Base-by-base conservation (phyloP, 1,140 invertebrate species). In the Drosophila cardini region DNA sequence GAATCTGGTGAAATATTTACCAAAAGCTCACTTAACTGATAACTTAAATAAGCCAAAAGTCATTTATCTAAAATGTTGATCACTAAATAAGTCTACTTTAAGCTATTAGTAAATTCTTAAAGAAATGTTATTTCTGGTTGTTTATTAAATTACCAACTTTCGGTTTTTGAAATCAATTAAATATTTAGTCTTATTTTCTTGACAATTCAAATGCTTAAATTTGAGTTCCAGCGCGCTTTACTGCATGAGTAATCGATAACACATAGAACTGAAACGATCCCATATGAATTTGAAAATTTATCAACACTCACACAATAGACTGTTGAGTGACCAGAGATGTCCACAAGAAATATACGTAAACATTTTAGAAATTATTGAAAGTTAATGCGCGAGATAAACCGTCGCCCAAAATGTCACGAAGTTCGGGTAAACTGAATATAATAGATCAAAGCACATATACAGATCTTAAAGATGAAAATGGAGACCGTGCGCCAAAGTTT, bases 351-450 rank as follows among this genome's bases (percentile, higher is more conserved):
- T 26, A 5, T 6, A 7, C 4, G n/a, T 30, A 15, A 21, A 7
- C 4, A 21, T 48, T 4, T 11, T 16, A 16, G 21, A 38, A 26
- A 46, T 58, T 40, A 38, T 42, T 50, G 36, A 32, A 26, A 36
- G 8, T 46, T 46, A 10, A 21, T 48, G 21, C 56, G 2, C 2
- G 26, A 6, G 15, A 52, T 5, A 34, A 43, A 55, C 21, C n/a
- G 9, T 34, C 8, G 4, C 38, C n/a, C 11, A 61, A 57, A 32
- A 89, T 80, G 70, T 52, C 67, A 1, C 63, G 58, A 52, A 64
- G 38, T 36, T 83, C 84, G 0, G 80, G 74, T 11, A 89, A 89
- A 65, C 10, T 84, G 13, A 70, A 65, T 42, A 15, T 80, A 1
- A 73, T 89, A 38, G 61, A 84, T 55, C 46, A 84, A 1, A 57